phyloP scores from a whole-genome alignment of 2,797 vertebrate species.

The Gallinago stenura region DNA sequence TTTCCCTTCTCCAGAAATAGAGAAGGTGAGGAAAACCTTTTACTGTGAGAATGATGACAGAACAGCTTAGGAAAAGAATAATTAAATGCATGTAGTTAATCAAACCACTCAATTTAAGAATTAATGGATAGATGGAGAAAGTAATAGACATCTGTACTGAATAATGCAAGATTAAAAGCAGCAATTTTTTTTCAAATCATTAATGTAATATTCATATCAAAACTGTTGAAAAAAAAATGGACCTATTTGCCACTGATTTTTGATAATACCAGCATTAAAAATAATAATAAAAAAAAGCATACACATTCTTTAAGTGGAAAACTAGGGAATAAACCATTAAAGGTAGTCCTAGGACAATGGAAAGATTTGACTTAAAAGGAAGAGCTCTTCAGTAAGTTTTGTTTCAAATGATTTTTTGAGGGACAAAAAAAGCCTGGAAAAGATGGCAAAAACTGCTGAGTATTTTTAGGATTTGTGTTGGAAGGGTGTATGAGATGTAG shows the following conservation, averaged over 20 bases:
- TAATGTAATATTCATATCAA: not conserved
- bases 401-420: not conserved
- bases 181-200: not conserved
- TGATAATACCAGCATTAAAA: not conserved
- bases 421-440: not conserved
- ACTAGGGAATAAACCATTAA: not conserved
- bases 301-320: not conserved
- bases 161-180: not conserved
- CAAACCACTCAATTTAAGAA: not conserved
- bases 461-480: not conserved
- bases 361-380: not conserved
- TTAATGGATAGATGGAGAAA: not conserved
- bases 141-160: not conserved
- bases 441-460: not conserved
- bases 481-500: not conserved
- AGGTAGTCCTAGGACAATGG: not conserved
- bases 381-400: not conserved
- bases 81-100: not conserved
- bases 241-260: not conserved
- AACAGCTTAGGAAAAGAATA: not conserved
- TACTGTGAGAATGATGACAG: not conserved
- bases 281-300: not conserved
- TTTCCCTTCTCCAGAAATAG: not conserved
- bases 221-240: not conserved
- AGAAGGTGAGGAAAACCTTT: not conserved